phyloP scores from a whole-genome alignment of 2,797 vertebrate genomes.

The Tadarida brasiliensis region DNA sequence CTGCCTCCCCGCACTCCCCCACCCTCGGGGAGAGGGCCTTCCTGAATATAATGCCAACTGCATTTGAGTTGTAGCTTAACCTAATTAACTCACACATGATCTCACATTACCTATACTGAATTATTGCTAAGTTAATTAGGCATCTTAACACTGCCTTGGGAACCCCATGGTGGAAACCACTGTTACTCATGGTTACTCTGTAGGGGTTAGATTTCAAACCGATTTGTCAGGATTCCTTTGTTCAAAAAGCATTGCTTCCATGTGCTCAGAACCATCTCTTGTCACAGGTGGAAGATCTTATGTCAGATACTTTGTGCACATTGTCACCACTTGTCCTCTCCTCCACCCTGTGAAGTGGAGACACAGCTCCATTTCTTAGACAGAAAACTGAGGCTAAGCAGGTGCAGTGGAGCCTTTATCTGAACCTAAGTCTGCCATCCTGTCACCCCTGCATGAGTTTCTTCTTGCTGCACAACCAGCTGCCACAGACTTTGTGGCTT shows the following conservation, averaged over 20 bases:
- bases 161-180: not conserved
- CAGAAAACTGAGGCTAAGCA: constrained; percentile 25
- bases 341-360: not conserved
- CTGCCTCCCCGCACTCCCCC: not conserved
- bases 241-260: not conserved
- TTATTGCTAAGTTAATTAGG: constrained; percentile 50
- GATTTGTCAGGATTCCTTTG: not conserved
- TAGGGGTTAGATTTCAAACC: not conserved
- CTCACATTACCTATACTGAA: not conserved
- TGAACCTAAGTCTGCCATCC: not conserved
- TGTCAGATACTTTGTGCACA: not conserved
- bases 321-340: not conserved
- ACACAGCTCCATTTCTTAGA: not conserved
- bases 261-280: not conserved
- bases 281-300: not conserved
- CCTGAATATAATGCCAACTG: not conserved
- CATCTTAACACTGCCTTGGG: constrained; percentile 16
- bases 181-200: not conserved
- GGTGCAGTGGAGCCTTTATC: not conserved
- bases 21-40: not conserved
- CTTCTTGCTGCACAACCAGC: not conserved
- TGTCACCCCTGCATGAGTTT: not conserved
- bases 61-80: constrained; percentile 41
- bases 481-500: not conserved
- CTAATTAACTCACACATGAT: not conserved